phyloP scores from a whole-genome alignment of 2,888 invertebrate species.

The Dasysyrphus tricinctus region DNA sequence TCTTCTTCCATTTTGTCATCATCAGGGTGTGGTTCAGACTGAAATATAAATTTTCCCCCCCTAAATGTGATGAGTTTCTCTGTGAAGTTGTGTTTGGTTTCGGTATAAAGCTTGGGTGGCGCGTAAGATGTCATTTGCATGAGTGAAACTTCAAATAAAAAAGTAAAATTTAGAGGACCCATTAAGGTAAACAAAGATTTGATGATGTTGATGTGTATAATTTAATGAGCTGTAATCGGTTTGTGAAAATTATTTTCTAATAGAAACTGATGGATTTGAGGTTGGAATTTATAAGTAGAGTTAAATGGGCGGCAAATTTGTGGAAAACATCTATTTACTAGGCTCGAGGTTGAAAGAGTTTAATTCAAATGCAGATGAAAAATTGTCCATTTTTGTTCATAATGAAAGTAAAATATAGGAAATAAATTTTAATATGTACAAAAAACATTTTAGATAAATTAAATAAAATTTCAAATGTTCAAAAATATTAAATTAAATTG shows the following conservation, averaged over 20 bases:
- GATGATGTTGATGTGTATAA: neutral
- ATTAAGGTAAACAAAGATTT: conserved; percentile 18
- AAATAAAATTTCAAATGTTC: too few relatives aligned
- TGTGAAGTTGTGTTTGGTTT: conserved; percentile 30
- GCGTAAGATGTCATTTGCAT: conserved; percentile 69
- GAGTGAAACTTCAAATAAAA: conserved; percentile 43
- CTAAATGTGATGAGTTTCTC: conserved; percentile 35
- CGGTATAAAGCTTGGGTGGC: conserved; percentile 36
- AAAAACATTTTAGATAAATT: too few relatives aligned
- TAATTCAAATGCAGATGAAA: too few relatives aligned
- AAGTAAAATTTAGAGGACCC: conserved; percentile 19
- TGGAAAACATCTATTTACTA: too few relatives aligned
- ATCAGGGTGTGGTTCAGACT: conserved; percentile 69
- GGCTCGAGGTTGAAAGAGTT: too few relatives aligned
- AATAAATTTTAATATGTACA: too few relatives aligned
- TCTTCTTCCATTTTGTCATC: neutral
- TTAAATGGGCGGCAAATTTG: too few relatives aligned
- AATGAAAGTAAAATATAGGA: too few relatives aligned
- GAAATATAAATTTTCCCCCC: conserved; percentile 50
- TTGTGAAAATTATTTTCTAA: neutral
- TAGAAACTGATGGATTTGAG: neutral
- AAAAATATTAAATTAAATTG: too few relatives aligned
- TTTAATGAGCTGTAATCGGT: conserved; percentile 18
- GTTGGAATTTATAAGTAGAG: too few relatives aligned
- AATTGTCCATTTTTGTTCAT: too few relatives aligned